Conservation (phyloP, 1,140 invertebrate species). For the Tetragonula clypearis region DNA sequence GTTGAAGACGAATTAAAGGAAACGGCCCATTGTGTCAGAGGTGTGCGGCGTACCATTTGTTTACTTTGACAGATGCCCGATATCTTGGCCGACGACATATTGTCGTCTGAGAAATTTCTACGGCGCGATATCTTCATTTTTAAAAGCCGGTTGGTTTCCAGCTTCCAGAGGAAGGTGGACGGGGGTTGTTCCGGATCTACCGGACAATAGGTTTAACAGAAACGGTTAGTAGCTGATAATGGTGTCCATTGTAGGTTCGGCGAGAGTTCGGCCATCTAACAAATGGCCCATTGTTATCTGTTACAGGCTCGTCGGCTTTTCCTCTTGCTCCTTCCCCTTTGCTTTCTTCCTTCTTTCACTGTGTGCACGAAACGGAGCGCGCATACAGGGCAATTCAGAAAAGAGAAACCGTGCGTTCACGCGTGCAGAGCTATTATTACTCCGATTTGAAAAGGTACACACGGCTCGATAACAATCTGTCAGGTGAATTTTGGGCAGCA, state of each 20-base stretch:
- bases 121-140: constrained; percentile 59
- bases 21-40: background rate
- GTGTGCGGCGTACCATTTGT: background rate
- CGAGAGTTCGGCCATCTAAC: constrained; percentile 68
- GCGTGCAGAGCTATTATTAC: constrained; percentile 38
- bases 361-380: constrained; percentile 16
- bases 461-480: background rate
- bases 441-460: constrained; percentile 32
- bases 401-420: constrained; percentile 46
- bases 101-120: background rate
- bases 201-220: constrained; percentile 63
- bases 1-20: background rate
- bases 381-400: constrained; percentile 50
- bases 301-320: constrained; percentile 40
- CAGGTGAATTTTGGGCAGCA: background rate
- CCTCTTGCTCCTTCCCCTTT: constrained; percentile 44
- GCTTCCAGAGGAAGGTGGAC: background rate
- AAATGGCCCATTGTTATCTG: constrained; percentile 77
- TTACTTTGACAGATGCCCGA: background rate
- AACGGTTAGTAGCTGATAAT: constrained; percentile 73
- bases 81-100: background rate
- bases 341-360: constrained; percentile 12
- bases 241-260: constrained; percentile 72
- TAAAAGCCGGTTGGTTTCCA: constrained; percentile 19
- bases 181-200: constrained; percentile 31